These are phyloP conservation scores for Synanthedon andrenaeformis DNA, from an alignment of 2,888 invertebrate genomes.

Conservation along the genomic window DNA sequence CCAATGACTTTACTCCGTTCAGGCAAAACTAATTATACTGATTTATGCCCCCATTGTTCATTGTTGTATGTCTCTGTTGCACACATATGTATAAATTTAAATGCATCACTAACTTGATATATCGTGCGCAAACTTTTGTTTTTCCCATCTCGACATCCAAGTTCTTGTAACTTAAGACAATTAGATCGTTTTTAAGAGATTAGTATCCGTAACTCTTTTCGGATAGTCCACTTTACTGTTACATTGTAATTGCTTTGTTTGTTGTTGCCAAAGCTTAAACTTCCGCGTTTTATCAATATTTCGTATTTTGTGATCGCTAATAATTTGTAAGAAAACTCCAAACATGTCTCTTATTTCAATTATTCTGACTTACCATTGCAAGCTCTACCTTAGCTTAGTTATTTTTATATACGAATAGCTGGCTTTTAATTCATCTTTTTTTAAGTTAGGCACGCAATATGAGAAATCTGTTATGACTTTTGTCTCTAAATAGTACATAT, in stretches of 20 bases:
- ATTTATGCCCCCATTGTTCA: constrained; percentile 94
- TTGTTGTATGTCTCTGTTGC: constrained; percentile 77
- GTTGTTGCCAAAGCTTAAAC: background rate
- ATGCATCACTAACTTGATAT: constrained; percentile 30
- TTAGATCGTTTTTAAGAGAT: constrained; percentile 3
- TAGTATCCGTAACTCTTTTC: background rate
- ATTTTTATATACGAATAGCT: too few relatives aligned
- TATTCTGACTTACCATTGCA: too few relatives aligned
- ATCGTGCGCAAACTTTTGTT: constrained; percentile 22
- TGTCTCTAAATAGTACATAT: too few relatives aligned
- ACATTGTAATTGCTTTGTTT: background rate
- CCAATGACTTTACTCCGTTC: constrained; percentile 75
- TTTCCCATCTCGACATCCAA: constrained; percentile 5
- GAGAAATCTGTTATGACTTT: too few relatives aligned
- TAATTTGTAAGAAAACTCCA: too few relatives aligned
- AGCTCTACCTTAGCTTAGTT: too few relatives aligned
- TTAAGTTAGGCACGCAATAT: too few relatives aligned
- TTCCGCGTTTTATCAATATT: background rate
- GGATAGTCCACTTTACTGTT: background rate
- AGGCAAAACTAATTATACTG: constrained; percentile 90
- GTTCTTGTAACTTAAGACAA: background rate
- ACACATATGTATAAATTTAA: constrained; percentile 33
- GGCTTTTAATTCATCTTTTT: too few relatives aligned
- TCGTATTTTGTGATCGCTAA: background rate
- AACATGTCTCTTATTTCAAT: too few relatives aligned